Conservation (phyloP, 2,888 invertebrate species). For the Cosmia trapezina region DNA sequence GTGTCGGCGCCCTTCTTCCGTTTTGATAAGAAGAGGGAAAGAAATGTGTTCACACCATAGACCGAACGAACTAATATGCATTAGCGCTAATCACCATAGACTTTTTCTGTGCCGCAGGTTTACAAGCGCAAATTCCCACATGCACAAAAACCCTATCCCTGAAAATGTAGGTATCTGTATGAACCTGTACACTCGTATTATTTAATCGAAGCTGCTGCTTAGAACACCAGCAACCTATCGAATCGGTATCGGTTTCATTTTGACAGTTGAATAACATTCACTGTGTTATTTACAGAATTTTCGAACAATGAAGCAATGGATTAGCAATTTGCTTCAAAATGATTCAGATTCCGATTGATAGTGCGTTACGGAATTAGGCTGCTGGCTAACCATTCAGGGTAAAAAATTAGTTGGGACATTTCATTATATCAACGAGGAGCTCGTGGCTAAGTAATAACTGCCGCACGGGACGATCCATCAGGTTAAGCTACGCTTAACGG, state of each 20-base stretch:
- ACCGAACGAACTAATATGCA: constrained; percentile 9
- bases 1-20: constrained; percentile 39
- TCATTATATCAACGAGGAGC: background rate
- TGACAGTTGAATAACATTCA: no score
- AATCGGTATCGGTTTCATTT: no score
- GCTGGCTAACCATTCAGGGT: background rate
- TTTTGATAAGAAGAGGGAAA: constrained; percentile 6
- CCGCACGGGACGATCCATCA: no score
- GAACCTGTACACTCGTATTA: background rate
- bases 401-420: background rate
- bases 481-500: no score
- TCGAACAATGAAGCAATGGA: no score
- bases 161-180: background rate
- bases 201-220: background rate
- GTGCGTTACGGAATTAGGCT: no score
- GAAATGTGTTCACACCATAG: constrained; percentile 39
- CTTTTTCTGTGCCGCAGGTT: background rate
- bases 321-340: no score
- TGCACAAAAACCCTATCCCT: background rate
- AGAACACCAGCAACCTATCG: background rate
- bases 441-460: no score
- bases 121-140: background rate
- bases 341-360: no score
- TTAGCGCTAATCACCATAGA: background rate
- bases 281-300: no score